Conservation (phyloP, 2,888 invertebrate species). For the Clepsis dumicolana region DNA sequence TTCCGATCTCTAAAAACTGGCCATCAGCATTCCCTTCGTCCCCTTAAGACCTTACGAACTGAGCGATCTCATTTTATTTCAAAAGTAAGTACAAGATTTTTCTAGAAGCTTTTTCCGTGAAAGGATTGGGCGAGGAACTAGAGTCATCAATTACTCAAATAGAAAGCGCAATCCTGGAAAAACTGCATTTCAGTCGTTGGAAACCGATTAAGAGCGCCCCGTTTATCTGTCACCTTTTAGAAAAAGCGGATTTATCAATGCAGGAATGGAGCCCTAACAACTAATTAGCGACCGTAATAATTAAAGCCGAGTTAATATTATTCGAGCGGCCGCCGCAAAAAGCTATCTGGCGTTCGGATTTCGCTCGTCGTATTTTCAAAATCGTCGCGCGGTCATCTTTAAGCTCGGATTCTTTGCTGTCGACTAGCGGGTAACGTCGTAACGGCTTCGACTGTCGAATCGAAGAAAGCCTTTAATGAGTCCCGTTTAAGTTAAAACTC, state of each 20-base stretch:
- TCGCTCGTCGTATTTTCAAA: conserved; percentile 83
- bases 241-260: conserved; percentile 40
- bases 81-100: conserved; percentile 27
- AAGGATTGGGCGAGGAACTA: conserved; percentile 22
- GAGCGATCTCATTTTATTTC: conserved; percentile 17
- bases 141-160: conserved; percentile 40
- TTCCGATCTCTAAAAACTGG: conserved; percentile 45
- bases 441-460: conserved; percentile 30
- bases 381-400: conserved; percentile 74
- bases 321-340: conserved; percentile 70
- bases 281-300: conserved; percentile 79
- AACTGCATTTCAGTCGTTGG: conserved; percentile 37
- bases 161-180: conserved; percentile 29
- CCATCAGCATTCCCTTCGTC: conserved; percentile 45
- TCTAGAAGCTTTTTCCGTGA: conserved; percentile 24
- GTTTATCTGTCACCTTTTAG: conserved; percentile 43
- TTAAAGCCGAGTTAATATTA: conserved; percentile 72
- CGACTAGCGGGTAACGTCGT: conserved; percentile 46
- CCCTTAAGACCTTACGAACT: conserved; percentile 24
- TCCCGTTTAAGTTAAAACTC: conserved; percentile 21
- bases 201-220: conserved; percentile 39
- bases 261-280: conserved; percentile 55
- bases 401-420: conserved; percentile 62
- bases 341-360: conserved; percentile 74
- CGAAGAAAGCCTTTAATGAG: conserved; percentile 41